A percentile compares a stretch with the other conserved stretches of the same genome.
Evolutionary conservation across 2,888 invertebrate species (phyloP).

Genomic region (Nebria salina): DNA sequence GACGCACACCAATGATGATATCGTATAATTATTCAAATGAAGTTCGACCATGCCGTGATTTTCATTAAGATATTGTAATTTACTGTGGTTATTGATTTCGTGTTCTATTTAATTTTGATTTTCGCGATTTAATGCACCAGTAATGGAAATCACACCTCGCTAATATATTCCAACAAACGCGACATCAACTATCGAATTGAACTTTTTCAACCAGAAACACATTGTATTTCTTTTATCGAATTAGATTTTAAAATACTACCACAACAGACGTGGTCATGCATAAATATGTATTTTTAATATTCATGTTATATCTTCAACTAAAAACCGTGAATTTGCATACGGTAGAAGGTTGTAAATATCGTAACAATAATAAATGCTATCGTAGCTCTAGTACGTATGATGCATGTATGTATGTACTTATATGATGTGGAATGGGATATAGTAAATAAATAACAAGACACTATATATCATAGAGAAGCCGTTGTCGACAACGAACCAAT

Average conservation of each 20-base stretch:
- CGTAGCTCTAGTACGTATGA: background rate
- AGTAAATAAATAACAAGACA: slow-evolving; percentile 1
- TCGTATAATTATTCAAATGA: slow-evolving; percentile 38
- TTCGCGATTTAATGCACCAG: slow-evolving; percentile 8
- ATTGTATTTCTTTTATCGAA: background rate
- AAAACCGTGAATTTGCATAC: background rate
- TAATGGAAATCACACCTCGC: background rate
- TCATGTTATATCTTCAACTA: background rate
- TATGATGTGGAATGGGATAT: background rate
- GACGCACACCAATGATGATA: slow-evolving; percentile 16
- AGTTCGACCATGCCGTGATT: slow-evolving; percentile 38
- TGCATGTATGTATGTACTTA: too few relatives aligned
- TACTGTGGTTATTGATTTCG: slow-evolving; percentile 36
- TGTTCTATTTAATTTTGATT: slow-evolving; percentile 17
- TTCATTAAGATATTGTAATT: slow-evolving; percentile 45
- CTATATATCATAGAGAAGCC: background rate
- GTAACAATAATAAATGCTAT: slow-evolving; percentile 9
- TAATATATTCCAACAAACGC: background rate
- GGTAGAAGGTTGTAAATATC: slow-evolving; percentile 6
- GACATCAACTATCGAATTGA: background rate
- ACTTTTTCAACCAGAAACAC: background rate
- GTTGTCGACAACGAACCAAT: background rate
- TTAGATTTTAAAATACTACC: background rate
- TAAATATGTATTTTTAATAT: background rate
- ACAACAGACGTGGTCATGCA: background rate